Evolutionary conservation across 1,140 invertebrate genomes (phyloP), one percentile per base, ranked within the genome.

Genomic region (Drosophila hydei): DNA sequence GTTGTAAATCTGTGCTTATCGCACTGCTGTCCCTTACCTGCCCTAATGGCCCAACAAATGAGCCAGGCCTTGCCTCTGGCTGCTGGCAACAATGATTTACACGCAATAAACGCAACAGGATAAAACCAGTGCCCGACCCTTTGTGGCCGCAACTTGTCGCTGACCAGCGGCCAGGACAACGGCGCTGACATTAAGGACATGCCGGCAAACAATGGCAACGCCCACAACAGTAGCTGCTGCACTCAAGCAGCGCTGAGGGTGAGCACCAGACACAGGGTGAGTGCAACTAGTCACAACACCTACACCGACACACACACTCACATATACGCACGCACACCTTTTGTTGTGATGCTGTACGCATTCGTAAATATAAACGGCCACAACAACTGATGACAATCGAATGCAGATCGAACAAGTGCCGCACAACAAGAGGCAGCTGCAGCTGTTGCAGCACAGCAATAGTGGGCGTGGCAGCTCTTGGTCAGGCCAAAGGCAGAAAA

Each of bases 101-200:
- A 74, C 62, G 81, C 70, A 85, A 87, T 87, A 85, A 80, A 84
- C 62, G 56, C 68, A 74, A 74, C 54, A 36, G 18, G 45, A 23
- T 18, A 14, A 40, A 42, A 12, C 8, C 21, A 4, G 9, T 27
- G 14, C 25, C 19, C 14, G 38, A n/a, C 6, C 47, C n/a, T 8
- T 54, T 59, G 40, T 59, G 56, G 56, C 43, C 42, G 56, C 56
- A 47, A 59, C 43, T 27, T 54, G 33, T 55, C 14, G 63, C 63
- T 65, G 69, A 56, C 60, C 68, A 70, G 14, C 33, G 67, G 47
- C 16, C 43, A 51, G 61, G 25, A 65, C 52, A 70, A 52, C 58
- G 40, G 59, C 50, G 58, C 47, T 61, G 67, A 62, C 67, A 65
- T 59, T 59, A 52, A 59, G 69, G 63, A 67, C 62, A 59, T 54